Conservation (phyloP, 2,888 invertebrate species). For the Rhaphigaster nebulosa region DNA sequence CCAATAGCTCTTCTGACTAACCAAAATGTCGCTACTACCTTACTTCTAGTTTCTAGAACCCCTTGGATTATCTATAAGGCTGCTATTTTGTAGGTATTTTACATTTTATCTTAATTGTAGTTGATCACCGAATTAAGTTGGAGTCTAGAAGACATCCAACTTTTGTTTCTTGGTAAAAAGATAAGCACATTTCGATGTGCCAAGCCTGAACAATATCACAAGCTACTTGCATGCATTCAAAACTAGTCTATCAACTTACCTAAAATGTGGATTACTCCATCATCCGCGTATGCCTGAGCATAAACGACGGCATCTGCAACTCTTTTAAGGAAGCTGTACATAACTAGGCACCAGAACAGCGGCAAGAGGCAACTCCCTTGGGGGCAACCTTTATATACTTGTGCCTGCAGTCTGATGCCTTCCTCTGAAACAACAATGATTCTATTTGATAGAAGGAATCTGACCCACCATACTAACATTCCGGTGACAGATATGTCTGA, state of each 20-base stretch:
- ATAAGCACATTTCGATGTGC: neutral
- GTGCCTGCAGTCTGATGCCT: constrained; percentile 6
- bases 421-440: constrained; percentile 25
- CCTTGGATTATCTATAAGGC: too few relatives aligned
- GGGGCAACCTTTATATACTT: neutral
- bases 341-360: constrained; percentile 22
- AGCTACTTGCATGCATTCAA: constrained; percentile 4
- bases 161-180: neutral
- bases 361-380: neutral
- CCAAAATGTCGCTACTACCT: neutral
- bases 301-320: neutral
- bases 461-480: neutral
- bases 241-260: neutral
- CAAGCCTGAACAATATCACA: constrained; percentile 8
- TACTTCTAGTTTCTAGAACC: neutral
- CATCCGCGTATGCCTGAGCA: neutral
- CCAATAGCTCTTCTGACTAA: neutral
- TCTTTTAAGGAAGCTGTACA: neutral
- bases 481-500: neutral
- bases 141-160: neutral
- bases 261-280: neutral
- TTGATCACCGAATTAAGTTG: neutral
- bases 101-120: neutral
- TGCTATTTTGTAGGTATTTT: neutral
- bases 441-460: constrained; percentile 1